Base-by-base conservation (phyloP, 92 coral and sea anemone genomes). In the Epizoanthus stellaris region DNA sequence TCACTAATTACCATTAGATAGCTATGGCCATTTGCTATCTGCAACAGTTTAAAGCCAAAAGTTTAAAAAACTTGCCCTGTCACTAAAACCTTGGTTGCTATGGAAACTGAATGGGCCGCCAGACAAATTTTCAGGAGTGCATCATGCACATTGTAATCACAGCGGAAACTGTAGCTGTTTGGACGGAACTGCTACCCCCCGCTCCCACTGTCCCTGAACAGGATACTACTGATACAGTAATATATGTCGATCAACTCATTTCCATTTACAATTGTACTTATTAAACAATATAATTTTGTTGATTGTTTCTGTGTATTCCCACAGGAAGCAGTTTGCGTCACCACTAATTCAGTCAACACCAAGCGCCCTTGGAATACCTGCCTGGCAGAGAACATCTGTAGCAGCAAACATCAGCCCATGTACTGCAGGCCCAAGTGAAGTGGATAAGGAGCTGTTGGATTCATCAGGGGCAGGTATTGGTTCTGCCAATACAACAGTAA, bases 301-400 rank as follows among this genome's bases (percentile, higher is more conserved):
- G 42, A 43, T 43, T 38, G 13, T 66, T 43, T 9, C 6, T 85
- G 34, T 68, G 7, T 76, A 61, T 70, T 45, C 40, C 61, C 69
- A 4, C 56, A 95, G 98, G 80, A 95, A 91, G 58, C 98, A 94
- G 92, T 96, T 96, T 76, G 96, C 98, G 11, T 89, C 98, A 17
- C 98, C 98, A 6, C 74, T 92, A 64, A 82, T 91, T 1, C 92
- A 93, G 47, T 92, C 98, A 1, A 93, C 98, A 3, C 98, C 98
- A 16, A 77, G 68, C 4, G 67, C 91, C 10, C 89, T 92, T 56
- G 82, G 98, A 56, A 95, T 96, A 63, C 98, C 98, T 30, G 82
- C 96, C 11, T 96, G 98, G 98, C 98, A 96, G 45, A 89, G 95
- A 56, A 76, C 93, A 20, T 87, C 82, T 5, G 60, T 66, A 36